Base-by-base conservation (phyloP, 2,797 vertebrate genomes). In the Pangasius larnaudii region DNA sequence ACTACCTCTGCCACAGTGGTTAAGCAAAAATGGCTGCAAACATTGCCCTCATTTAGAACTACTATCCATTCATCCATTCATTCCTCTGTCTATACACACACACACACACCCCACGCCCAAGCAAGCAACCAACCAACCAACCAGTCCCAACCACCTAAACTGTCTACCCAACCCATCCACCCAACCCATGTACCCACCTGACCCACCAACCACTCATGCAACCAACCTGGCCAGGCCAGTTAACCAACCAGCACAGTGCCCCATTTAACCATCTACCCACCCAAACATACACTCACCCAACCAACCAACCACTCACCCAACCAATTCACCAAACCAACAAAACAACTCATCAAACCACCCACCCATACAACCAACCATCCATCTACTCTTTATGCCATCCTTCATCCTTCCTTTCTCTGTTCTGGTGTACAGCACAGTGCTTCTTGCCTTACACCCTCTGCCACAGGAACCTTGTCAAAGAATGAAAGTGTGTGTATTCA, bases 21-120 rank as follows among this genome's bases (percentile, higher is more conserved):
- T 65, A 84, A 59, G 27, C 42, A 46, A 14, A 67, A 84, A 84
- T n/a, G 56, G 56, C 53, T 39, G 80, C 46, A 83, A 63, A 84
- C 13, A 53, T 51, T n/a, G 1, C 14, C 5, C 27, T 77, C 2
- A 14, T 77, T 75, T 49, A 49, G 24, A 75, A 16, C 72, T 75
- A 46, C 4, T n/a, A n/a, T 49, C 24, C 24, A 71, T 71, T 22
- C 30, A 69, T 69, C 16, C 16, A 36, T 9, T 33, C 4, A 75
- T 9, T 51, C 14, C 11, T n/a, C 77, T 5, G 59, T 24, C 11
- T 2, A 58, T 6, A 3, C 51, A 56, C 42, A 27, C 14, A 59
- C 5, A 11, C 22, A 22, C 8, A 4, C 53, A 72, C 24, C 3
- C 13, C 36, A 42, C 0, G 24, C 27, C 33, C 11, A 39, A 3